Evolutionary conservation across 2,888 invertebrate genomes (phyloP).

Genomic region (Tridacna gigas): DNA sequence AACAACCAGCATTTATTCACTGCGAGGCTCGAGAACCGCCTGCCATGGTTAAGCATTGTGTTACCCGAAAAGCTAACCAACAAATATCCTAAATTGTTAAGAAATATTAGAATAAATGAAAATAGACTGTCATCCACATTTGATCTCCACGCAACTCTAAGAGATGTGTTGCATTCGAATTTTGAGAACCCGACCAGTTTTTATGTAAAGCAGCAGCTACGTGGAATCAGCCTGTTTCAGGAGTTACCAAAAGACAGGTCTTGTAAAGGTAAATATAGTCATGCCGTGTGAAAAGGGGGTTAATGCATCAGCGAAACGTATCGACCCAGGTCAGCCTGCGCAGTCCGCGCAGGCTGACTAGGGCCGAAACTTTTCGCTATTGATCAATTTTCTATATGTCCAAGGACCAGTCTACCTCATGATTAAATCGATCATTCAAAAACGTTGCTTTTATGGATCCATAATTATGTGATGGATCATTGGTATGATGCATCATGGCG

Average conservation of each 20-base stretch:
- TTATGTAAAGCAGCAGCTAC: conserved; percentile 54
- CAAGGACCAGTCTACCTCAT: too few species aligned
- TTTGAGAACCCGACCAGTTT: conserved; percentile 40
- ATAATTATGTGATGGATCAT: too few species aligned
- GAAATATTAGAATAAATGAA: conserved; percentile 88
- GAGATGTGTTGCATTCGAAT: conserved; percentile 87
- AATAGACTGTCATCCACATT: conserved; percentile 92
- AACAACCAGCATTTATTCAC: conserved; percentile 93
- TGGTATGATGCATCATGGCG: too few species aligned
- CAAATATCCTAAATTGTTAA: conserved; percentile 87
- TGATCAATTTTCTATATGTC: too few species aligned
- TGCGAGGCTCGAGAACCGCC: conserved; percentile 94
- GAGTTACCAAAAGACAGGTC: conserved; percentile 89
- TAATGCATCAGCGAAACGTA: too few species aligned
- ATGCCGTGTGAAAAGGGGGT: too few species aligned
- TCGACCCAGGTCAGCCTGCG: too few species aligned
- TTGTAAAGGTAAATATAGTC: conserved; percentile 87
- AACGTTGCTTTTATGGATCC: too few species aligned
- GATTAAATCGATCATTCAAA: too few species aligned
- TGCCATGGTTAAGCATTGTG: conserved; percentile 93
- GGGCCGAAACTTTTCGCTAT: too few species aligned
- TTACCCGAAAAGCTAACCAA: conserved; percentile 90
- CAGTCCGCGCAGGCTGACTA: too few species aligned
- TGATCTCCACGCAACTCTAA: conserved; percentile 92
- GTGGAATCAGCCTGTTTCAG: conserved; percentile 81